These are phyloP conservation scores for Lycaon pictus DNA, from an alignment of 2,113 vertebrate species.

Conservation along the genomic window DNA sequence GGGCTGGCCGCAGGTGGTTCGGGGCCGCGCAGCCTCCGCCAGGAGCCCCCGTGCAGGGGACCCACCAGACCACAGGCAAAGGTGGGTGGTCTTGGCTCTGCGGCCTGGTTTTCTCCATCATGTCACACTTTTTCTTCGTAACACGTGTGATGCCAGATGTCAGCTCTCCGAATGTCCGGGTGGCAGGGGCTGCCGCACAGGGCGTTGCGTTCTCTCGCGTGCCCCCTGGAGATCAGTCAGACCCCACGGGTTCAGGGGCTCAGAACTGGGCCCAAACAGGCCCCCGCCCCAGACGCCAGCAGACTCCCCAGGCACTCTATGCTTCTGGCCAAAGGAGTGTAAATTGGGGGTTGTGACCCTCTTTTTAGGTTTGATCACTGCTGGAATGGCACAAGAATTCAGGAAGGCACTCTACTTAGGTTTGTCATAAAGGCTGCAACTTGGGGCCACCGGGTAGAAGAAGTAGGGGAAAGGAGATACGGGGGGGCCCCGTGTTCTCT, in stretches of 20 bases:
- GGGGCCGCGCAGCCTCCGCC: rapidly evolving
- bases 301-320: neutral
- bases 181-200: neutral
- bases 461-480: rapidly evolving
- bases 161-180: too few relatives aligned
- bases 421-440: too few relatives aligned
- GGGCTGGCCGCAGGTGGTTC: neutral
- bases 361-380: neutral
- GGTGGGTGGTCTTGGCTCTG: rapidly evolving
- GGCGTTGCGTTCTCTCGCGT: too few relatives aligned
- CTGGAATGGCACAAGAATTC: neutral
- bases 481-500: rapidly evolving
- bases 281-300: neutral
- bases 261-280: rapidly evolving
- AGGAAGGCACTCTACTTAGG: neutral
- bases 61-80: rapidly evolving
- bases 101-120: neutral
- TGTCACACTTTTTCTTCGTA: neutral
- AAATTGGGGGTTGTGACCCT: neutral
- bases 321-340: neutral
- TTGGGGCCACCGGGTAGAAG: neutral
- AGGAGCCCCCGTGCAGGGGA: neutral
- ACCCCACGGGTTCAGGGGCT: rapidly evolving
- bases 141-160: neutral
- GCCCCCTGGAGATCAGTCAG: neutral